Evolutionary conservation across 2,888 invertebrate species (phyloP).

Genomic region (Synergus laeviventris): DNA sequence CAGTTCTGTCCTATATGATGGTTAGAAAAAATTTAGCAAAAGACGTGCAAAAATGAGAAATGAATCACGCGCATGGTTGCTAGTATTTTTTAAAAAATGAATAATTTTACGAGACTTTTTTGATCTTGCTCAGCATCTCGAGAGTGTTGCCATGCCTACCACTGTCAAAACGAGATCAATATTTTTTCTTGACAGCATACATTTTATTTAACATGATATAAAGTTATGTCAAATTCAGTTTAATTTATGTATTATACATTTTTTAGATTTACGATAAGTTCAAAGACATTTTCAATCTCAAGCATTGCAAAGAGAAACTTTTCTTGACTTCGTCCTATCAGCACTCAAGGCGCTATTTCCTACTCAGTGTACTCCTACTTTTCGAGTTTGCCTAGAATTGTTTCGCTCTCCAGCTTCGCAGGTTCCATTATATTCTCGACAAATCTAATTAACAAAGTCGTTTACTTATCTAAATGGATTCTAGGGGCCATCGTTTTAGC

Average conservation of each 20-base stretch:
- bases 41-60: too few species aligned
- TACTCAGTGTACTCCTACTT: conserved; percentile 60
- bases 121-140: too few species aligned
- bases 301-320: conserved; percentile 56
- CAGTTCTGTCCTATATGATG: too few species aligned
- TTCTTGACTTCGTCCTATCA: conserved; percentile 51
- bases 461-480: conserved; percentile 71
- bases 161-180: too few species aligned
- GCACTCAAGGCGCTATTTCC: conserved; percentile 53
- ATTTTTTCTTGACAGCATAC: too few species aligned
- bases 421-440: conserved; percentile 63
- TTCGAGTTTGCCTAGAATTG: conserved; percentile 61
- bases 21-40: too few species aligned
- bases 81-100: too few species aligned
- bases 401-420: conserved; percentile 63
- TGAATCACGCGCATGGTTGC: too few species aligned
- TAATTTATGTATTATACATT: neutral
- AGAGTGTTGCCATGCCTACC: too few species aligned
- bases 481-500: conserved; percentile 63
- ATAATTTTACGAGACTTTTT: too few species aligned
- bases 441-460: conserved; percentile 72
- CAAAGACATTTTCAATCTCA: conserved; percentile 54
- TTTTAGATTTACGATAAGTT: neutral
- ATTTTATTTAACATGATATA: neutral
- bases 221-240: neutral